Evolutionary conservation across 2,888 invertebrate species (phyloP).

Genomic region (Dryomyza anilis): DNA sequence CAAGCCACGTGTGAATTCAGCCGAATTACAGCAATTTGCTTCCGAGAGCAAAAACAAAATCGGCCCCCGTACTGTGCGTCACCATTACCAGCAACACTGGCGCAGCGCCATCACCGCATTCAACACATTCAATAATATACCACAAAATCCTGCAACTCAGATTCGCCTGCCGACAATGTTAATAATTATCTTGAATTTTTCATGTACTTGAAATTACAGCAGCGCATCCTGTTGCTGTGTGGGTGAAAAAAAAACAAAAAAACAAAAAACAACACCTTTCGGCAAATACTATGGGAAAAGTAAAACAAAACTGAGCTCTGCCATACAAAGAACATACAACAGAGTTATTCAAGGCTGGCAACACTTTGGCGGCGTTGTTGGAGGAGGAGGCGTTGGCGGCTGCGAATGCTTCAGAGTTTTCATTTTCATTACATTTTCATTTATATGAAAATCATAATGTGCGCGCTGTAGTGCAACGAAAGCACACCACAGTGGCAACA

Average conservation of each 20-base stretch:
- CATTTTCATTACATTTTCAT: conserved; percentile 18
- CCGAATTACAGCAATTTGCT: too few species aligned
- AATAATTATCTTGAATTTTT: conserved; percentile 13
- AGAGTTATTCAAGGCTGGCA: background rate
- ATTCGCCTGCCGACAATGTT: background rate
- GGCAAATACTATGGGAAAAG: too few species aligned
- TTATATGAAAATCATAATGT: conserved; percentile 14
- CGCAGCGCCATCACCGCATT: too few species aligned
- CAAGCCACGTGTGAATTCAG: too few species aligned
- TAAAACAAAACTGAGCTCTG: too few species aligned
- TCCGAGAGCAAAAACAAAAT: too few species aligned
- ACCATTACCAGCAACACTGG: too few species aligned
- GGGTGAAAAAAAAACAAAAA: background rate
- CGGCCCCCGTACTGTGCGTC: too few species aligned
- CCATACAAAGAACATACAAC: too few species aligned
- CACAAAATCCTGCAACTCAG: background rate
- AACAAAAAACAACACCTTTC: background rate
- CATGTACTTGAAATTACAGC: background rate
- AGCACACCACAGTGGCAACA: background rate
- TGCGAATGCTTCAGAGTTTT: background rate
- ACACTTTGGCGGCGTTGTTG: background rate
- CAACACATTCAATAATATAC: background rate
- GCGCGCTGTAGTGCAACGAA: background rate
- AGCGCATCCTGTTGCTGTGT: background rate
- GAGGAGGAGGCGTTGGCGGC: background rate